These are phyloP conservation scores for Premnoplex brunnescens DNA, from an alignment of 2,797 vertebrate genomes.

Conservation along the genomic window DNA sequence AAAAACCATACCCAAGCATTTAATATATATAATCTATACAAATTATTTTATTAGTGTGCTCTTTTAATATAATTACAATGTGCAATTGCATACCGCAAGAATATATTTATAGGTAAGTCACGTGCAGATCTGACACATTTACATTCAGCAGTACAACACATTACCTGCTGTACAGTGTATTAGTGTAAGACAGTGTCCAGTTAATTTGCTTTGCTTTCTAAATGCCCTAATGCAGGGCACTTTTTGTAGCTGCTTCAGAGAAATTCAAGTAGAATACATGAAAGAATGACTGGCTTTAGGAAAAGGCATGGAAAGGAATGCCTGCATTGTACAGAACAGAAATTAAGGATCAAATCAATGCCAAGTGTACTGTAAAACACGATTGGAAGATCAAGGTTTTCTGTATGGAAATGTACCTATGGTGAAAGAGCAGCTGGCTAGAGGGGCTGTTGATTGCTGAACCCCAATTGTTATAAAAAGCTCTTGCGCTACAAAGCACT, in stretches of 20 bases:
- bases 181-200: constrained; percentile 48
- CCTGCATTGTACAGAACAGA: constrained; percentile 23
- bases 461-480: constrained; percentile 49
- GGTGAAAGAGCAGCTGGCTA: constrained; percentile 51
- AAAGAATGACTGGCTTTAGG: constrained; percentile 65
- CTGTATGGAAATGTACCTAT: constrained; percentile 19
- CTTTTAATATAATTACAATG: constrained; percentile 88
- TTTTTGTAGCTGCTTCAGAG: constrained; percentile 71
- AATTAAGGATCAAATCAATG: constrained; percentile 34
- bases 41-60: constrained; percentile 88
- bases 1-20: constrained; percentile 79
- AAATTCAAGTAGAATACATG: constrained; percentile 75
- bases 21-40: constrained; percentile 85
- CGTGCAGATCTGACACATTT: constrained; percentile 73
- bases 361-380: not conserved
- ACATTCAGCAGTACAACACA: constrained; percentile 67
- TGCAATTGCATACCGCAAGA: constrained; percentile 83
- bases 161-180: constrained; percentile 57
- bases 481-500: constrained; percentile 14
- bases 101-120: constrained; percentile 74
- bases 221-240: constrained; percentile 60
- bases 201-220: constrained; percentile 47
- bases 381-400: constrained; percentile 20
- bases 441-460: constrained; percentile 32
- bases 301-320: constrained; percentile 60